Conservation (phyloP, 2,888 invertebrate species). For the Disparrhopalites patrizii region DNA sequence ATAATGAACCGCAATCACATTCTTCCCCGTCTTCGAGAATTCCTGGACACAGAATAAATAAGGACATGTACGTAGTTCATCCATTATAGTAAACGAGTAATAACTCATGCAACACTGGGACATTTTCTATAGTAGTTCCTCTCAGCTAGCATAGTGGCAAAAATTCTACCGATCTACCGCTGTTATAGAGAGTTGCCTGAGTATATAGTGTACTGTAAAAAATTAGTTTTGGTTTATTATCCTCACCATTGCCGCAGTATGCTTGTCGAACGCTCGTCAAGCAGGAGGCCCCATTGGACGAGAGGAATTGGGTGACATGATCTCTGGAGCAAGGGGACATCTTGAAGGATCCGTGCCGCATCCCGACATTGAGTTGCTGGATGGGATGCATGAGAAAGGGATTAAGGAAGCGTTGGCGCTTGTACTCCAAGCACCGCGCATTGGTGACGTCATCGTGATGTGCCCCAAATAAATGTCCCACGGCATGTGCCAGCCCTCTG, state of each 20-base stretch:
- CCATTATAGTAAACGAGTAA: background rate
- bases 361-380: slow-evolving; percentile 35
- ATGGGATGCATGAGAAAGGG: slow-evolving; percentile 35
- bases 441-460: slow-evolving; percentile 28
- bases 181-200: too few species aligned
- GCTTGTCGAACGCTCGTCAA: background rate
- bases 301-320: slow-evolving; percentile 31
- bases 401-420: slow-evolving; percentile 21
- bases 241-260: slow-evolving; percentile 41
- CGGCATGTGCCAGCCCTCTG: slow-evolving; percentile 30
- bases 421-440: background rate
- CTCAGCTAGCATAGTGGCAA: too few species aligned
- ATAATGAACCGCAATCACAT: slow-evolving; percentile 34
- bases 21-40: slow-evolving; percentile 30
- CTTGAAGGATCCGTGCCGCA: slow-evolving; percentile 33
- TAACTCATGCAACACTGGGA: too few species aligned
- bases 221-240: background rate
- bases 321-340: slow-evolving; percentile 36
- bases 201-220: background rate
- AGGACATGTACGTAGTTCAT: background rate
- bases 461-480: slow-evolving; percentile 38
- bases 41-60: slow-evolving; percentile 13
- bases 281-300: slow-evolving; percentile 24
- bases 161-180: too few species aligned
- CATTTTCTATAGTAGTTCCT: too few species aligned